phyloP scores from a whole-genome alignment of 2,113 vertebrate species.

The Serilophus lunatus region DNA sequence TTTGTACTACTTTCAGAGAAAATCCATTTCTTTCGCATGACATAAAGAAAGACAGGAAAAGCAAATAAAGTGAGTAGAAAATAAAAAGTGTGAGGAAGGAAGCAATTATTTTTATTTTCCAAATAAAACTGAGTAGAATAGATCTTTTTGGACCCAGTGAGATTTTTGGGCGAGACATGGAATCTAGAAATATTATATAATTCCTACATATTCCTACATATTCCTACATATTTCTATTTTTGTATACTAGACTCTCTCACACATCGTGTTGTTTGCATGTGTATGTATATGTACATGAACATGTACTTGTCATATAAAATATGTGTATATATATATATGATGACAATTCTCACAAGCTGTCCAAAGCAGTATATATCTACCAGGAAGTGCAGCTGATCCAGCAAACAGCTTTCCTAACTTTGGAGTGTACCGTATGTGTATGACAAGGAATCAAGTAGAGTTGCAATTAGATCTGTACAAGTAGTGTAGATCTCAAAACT shows the following conservation, averaged over 20 bases:
- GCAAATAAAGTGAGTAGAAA: not conserved
- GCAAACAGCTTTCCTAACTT: not conserved
- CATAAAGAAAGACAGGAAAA: not conserved
- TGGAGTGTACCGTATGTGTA: not conserved
- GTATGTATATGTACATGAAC: not conserved
- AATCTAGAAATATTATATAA: not conserved
- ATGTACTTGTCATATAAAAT: not conserved
- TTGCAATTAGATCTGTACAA: not conserved
- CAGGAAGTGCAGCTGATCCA: not conserved
- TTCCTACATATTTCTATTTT: not conserved
- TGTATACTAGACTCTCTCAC: not conserved
- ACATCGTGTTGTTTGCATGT: not conserved
- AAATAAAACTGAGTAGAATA: not conserved
- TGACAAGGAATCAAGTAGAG: not conserved
- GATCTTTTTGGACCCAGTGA: not conserved
- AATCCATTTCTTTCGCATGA: not conserved
- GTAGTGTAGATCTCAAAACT: not conserved
- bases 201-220: not conserved
- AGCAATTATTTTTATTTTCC: not conserved
- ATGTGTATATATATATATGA: not conserved
- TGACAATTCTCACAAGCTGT: not conserved
- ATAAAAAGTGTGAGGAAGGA: not conserved
- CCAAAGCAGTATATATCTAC: not conserved
- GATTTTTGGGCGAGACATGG: not conserved
- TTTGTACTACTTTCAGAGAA: not conserved